These are phyloP conservation scores for Euwallacea fornicatus DNA, from an alignment of 1,140 invertebrate species.

Conservation along the genomic window DNA sequence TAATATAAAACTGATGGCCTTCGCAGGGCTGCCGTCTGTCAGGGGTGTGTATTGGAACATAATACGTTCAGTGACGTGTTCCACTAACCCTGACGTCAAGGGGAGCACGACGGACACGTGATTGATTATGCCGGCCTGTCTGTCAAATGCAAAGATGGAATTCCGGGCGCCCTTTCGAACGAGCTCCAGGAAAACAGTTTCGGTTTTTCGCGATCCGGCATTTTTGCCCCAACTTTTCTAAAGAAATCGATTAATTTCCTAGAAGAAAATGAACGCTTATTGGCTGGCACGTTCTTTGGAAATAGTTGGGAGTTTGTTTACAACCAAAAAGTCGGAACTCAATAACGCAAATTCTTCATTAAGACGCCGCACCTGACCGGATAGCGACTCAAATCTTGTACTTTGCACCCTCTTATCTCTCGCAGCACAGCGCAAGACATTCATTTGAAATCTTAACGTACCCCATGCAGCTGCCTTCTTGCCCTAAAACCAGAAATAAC, in stretches of 20 bases:
- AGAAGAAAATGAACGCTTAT: too few relatives aligned
- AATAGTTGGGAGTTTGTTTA: too few relatives aligned
- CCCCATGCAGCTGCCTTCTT: too few relatives aligned
- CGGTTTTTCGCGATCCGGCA: constrained; percentile 18
- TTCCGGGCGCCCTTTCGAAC: constrained; percentile 15
- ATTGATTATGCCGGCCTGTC: constrained; percentile 53
- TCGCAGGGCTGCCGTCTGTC: constrained; percentile 31
- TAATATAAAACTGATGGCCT: constrained; percentile 36
- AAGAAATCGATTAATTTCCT: constrained; percentile 16
- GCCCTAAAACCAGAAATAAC: too few relatives aligned
- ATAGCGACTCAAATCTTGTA: too few relatives aligned
- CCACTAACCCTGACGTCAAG: constrained; percentile 54
- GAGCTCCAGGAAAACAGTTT: constrained; percentile 15
- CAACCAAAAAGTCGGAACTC: too few relatives aligned
- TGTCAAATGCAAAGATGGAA: constrained; percentile 56
- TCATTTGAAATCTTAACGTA: too few relatives aligned
- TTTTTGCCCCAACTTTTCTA: constrained; percentile 20
- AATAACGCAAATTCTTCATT: too few relatives aligned
- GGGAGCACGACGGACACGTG: constrained; percentile 51
- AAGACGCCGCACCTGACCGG: too few relatives aligned
- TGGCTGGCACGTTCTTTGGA: too few relatives aligned
- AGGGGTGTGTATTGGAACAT: constrained; percentile 54
- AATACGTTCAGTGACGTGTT: constrained; percentile 56
- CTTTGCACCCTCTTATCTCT: too few relatives aligned
- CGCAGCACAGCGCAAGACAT: too few relatives aligned